Percentiles rank a stretch among this genome's conserved stretches.
phyloP scores from a whole-genome alignment of 2,113 vertebrate species.

The Coptodon bakossiorum region DNA sequence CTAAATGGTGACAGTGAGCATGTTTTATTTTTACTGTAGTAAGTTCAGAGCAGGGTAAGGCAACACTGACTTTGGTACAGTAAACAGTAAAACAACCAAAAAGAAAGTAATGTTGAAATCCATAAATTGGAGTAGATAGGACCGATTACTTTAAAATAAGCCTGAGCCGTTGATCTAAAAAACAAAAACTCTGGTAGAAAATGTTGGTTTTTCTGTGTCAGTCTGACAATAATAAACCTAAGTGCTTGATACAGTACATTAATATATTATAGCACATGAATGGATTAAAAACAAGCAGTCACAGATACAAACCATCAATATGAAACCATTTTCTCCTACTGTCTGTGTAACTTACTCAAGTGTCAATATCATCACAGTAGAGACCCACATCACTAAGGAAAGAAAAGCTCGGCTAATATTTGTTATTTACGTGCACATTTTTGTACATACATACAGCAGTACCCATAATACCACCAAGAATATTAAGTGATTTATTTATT shows the following conservation, averaged over 20 bases:
- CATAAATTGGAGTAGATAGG: background rate
- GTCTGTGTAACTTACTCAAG: background rate
- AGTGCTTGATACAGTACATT: background rate
- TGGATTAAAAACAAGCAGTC: background rate
- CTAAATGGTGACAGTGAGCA: background rate
- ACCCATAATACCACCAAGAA: background rate
- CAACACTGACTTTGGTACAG: background rate
- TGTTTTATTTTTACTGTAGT: background rate
- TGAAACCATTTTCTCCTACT: background rate
- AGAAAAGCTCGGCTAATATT: background rate
- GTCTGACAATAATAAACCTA: background rate
- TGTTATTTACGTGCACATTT: background rate
- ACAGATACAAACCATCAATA: background rate
- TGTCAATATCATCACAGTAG: background rate
- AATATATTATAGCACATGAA: background rate
- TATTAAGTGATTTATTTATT: background rate
- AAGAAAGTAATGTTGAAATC: background rate
- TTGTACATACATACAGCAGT: background rate
- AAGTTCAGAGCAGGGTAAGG: background rate
- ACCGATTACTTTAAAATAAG: background rate
- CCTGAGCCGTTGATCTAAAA: background rate
- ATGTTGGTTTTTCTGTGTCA: background rate
- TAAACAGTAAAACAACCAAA: background rate
- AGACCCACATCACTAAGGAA: background rate
- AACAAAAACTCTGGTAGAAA: background rate